Evolutionary conservation across 2,797 vertebrate species (phyloP).

Genomic region (Megaceryle alcyon): DNA sequence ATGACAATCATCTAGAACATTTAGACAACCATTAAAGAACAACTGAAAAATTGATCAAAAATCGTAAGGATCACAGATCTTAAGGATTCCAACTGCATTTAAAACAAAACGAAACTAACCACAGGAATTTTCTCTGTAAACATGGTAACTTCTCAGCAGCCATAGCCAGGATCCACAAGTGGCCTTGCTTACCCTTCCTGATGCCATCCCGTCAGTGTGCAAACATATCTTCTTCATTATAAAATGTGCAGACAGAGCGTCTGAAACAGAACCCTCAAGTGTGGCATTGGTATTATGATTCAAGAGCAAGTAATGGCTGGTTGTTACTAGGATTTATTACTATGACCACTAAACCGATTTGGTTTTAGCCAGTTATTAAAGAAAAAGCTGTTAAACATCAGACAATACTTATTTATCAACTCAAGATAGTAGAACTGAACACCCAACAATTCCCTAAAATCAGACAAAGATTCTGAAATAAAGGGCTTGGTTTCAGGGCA

Average conservation of each 20-base stretch:
- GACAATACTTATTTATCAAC: background rate
- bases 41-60: background rate
- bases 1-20: background rate
- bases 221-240: background rate
- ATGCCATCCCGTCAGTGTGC: background rate
- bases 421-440: background rate
- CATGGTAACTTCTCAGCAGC: background rate
- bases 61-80: background rate
- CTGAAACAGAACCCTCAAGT: background rate
- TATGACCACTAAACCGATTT: background rate
- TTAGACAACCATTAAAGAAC: background rate
- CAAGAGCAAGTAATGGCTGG: background rate
- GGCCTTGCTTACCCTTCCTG: background rate
- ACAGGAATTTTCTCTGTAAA: constrained; percentile 32
- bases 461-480: background rate
- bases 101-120: background rate
- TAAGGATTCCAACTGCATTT: background rate
- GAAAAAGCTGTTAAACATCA: background rate
- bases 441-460: background rate
- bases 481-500: background rate
- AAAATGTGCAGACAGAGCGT: background rate
- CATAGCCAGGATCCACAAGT: background rate
- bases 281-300: background rate
- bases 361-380: background rate
- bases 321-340: background rate